Conservation (phyloP, 2,113 vertebrate genomes). For the Lonchura striata region DNA sequence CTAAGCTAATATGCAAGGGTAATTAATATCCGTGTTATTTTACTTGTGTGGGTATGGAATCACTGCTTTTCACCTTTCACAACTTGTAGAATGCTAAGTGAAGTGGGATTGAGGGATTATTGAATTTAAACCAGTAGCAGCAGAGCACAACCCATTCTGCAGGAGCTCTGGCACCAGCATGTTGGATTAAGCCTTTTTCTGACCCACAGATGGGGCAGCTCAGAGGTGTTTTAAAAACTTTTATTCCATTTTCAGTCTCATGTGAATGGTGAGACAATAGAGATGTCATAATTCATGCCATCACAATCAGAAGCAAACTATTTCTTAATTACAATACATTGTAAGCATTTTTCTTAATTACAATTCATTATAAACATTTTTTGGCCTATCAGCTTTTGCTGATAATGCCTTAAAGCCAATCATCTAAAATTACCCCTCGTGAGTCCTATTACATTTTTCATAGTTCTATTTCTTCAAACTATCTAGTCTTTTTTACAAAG, state of each 20-base stretch:
- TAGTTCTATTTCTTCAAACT: not conserved
- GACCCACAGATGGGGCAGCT: not conserved
- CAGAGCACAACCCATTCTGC: not conserved
- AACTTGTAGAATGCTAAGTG: not conserved
- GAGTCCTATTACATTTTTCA: not conserved
- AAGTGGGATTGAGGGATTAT: not conserved
- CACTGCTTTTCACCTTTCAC: not conserved
- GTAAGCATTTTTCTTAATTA: not conserved
- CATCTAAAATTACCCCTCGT: not conserved
- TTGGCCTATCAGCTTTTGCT: not conserved
- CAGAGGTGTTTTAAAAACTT: not conserved
- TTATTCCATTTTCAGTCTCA: not conserved
- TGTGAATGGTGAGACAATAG: not conserved
- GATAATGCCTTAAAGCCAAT: not conserved
- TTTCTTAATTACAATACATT: not conserved
- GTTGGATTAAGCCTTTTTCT: not conserved
- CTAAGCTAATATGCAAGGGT: fast-evolving
- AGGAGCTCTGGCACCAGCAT: not conserved
- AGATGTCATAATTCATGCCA: not conserved
- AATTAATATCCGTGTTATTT: not conserved
- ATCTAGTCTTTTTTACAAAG: not conserved
- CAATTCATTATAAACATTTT: not conserved
- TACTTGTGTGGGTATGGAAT: not conserved
- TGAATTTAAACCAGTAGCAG: not conserved
- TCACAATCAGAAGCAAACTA: not conserved